Evolutionary conservation across 2,888 invertebrate species (phyloP).

Genomic region (Cartodere bifasciata): DNA sequence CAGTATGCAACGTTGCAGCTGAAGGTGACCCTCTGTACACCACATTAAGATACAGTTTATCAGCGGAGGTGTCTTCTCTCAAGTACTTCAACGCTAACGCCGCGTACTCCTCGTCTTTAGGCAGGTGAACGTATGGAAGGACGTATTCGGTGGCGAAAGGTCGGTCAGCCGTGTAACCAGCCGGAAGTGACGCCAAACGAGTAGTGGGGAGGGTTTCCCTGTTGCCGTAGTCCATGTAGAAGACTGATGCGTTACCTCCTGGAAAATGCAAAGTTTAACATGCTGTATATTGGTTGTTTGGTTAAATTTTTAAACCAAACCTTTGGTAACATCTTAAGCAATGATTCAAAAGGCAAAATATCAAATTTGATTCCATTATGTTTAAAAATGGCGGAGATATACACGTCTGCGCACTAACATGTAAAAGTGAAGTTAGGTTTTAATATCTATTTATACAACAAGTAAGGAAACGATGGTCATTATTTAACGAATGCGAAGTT

Average conservation of each 20-base stretch:
- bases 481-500: too few relatives aligned
- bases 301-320: too few relatives aligned
- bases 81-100: conserved; percentile 50
- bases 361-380: too few relatives aligned
- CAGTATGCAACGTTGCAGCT: conserved; percentile 40
- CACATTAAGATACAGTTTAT: conserved; percentile 68
- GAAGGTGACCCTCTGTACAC: conserved; percentile 59
- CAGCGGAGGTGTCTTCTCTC: conserved; percentile 51
- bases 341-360: too few relatives aligned
- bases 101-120: conserved; percentile 76
- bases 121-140: conserved; percentile 73
- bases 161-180: conserved; percentile 58
- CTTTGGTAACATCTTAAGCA: too few relatives aligned
- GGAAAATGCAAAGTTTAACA: conserved; percentile 8
- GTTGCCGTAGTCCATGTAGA: conserved; percentile 96
- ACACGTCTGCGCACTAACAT: too few relatives aligned
- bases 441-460: too few relatives aligned
- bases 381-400: too few relatives aligned
- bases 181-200: conserved; percentile 72
- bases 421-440: too few relatives aligned
- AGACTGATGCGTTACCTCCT: conserved; percentile 63
- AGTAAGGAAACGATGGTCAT: too few relatives aligned
- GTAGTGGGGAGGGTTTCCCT: conserved; percentile 31
- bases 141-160: conserved; percentile 79
- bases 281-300: too few relatives aligned